Base-by-base conservation (phyloP, 2,797 vertebrate species). In the Enteromius treurensis region DNA sequence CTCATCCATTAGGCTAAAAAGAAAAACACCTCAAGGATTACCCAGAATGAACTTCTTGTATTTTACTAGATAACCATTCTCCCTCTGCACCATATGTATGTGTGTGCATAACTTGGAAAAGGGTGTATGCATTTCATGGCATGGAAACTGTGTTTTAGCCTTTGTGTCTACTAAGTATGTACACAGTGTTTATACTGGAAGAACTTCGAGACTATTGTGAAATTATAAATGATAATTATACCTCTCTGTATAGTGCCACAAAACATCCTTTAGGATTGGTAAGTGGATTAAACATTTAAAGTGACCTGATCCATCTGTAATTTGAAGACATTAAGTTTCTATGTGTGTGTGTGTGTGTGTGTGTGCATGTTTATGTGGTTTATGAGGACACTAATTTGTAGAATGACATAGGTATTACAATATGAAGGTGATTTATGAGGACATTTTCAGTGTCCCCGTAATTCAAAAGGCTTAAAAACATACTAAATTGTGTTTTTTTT, bases 101-200 rank as follows among this genome's bases (percentile, higher is more conserved):
- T 67, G 23, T 58, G 73, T 76, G 73, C 3, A n/a, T 53, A 58
- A 77, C 45, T 40, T 62, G 15, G 47, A 68, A 51, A 82, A 81
- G 32, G 45, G 17, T 74, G 14, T 74, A 51, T 55, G 62, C 71
- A 75, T 76, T 75, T 75, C 32, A 82, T 68, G 62, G 81, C 81
- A 83, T 83, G 81, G 51, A 83, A 83, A 68, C 62, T 55, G 15
- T 70, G 74, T 69, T 83, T 42, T 67, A 82, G 67, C 62, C 60
- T 81, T 47, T 75, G 37, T 74, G 70, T 81, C 58, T 49, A 60
- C 37, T 65, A 69, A 71, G 67, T 80, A 75, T 67, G 80, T 76
- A 76, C 62, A 82, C 73, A 65, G 71, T 76, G 71, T 82, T 82
- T 67, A 67, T 75, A 82, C 73, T 76, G 34, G 23, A 68, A 37